A percentile compares a stretch with the other conserved stretches of the same genome.
phyloP scores from a whole-genome alignment of 2,797 vertebrate species.

The Halcyon chelicuti region DNA sequence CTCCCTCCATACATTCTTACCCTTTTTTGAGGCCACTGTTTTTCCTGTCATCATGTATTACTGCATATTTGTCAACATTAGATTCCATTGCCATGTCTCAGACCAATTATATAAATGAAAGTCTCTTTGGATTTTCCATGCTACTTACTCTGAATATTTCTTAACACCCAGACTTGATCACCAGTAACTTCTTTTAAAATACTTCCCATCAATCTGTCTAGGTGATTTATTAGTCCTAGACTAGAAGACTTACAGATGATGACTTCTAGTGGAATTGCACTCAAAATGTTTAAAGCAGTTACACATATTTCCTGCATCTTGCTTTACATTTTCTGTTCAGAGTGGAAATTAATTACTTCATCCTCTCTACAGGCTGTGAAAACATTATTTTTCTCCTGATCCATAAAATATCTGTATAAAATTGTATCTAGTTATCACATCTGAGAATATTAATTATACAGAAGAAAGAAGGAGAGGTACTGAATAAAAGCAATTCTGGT shows the following conservation, averaged over 20 bases:
- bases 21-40: not conserved
- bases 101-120: not conserved
- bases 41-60: not conserved
- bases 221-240: not conserved
- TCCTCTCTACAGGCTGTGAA: not conserved
- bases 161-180: not conserved
- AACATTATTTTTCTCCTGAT: not conserved
- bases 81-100: not conserved
- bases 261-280: not conserved
- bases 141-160: not conserved
- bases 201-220: not conserved
- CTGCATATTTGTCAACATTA: not conserved
- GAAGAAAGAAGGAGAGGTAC: not conserved
- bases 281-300: not conserved
- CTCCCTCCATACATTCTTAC: not conserved
- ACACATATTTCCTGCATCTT: not conserved
- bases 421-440: not conserved
- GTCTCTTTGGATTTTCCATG: not conserved
- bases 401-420: not conserved
- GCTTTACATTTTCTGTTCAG: not conserved
- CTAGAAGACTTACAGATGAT: not conserved
- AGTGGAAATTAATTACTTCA: not conserved
- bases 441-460: not conserved
- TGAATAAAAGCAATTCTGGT: not conserved
- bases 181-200: not conserved